A percentile compares a stretch with the other conserved stretches of the same genome.
These are phyloP conservation scores for Pollenia amentaria DNA, from an alignment of 2,888 invertebrate genomes.

Conservation along the genomic window DNA sequence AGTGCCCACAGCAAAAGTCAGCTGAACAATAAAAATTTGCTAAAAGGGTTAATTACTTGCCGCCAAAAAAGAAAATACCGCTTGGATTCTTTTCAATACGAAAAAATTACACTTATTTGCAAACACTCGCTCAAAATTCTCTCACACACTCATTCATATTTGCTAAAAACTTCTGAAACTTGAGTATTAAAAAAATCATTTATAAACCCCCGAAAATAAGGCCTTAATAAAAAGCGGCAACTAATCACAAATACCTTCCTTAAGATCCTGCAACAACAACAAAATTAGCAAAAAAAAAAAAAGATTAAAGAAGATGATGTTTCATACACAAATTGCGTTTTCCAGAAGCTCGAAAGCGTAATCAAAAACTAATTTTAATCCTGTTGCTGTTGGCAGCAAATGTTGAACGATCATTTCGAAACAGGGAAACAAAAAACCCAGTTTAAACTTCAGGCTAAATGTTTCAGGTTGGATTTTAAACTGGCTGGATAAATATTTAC, in stretches of 20 bases:
- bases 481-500: not conserved
- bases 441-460: constrained; percentile 25
- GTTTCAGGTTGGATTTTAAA: constrained; percentile 27
- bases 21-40: constrained; percentile 77
- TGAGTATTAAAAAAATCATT: constrained; percentile 28
- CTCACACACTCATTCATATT: constrained; percentile 39
- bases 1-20: constrained; percentile 64
- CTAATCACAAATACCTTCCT: constrained; percentile 59
- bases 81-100: constrained; percentile 27
- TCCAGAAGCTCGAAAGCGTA: constrained; percentile 85
- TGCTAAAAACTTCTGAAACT: constrained; percentile 23
- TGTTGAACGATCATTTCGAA: constrained; percentile 39
- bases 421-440: not conserved
- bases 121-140: constrained; percentile 46
- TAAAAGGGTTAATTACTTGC: constrained; percentile 83
- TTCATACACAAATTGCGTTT: constrained; percentile 82
- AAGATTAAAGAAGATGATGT: constrained; percentile 57
- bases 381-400: constrained; percentile 81
- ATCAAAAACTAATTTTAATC: constrained; percentile 85
- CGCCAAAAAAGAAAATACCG: constrained; percentile 62
- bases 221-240: constrained; percentile 67
- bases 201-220: constrained; percentile 50
- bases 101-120: constrained; percentile 42
- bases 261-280: constrained; percentile 11
- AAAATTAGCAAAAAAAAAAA: constrained; percentile 40